Base-by-base conservation (phyloP, 2,888 invertebrate genomes). In the Meandrusa payeni region DNA sequence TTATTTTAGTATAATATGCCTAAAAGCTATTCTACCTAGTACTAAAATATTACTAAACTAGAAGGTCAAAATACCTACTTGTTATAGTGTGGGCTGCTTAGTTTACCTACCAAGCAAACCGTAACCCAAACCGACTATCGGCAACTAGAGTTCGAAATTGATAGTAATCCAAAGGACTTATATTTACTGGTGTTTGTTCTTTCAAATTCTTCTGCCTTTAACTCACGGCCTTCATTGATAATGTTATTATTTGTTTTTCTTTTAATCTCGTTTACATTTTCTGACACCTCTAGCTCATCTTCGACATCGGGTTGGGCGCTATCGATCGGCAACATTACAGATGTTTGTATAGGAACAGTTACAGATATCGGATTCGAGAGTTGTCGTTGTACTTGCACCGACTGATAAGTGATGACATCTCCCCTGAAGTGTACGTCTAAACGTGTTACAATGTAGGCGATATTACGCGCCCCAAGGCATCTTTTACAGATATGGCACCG, bases 181-280 rank as follows among this genome's bases (percentile, higher is more conserved):
- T 43, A 2, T 19, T 33, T 22, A 45, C 36, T n/a, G 29, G 26
- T 12, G 47, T 27, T 48, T 47, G 27, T 41, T 59, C 51, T n/a
- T 50, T 43, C 3, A 59, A 59, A 61, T 46, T 60, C 58, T 50
- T 63, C 64, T 47, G 58, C 52, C 48, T 51, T 57, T 27, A 31
- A n/a, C 38, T 59, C 54, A 46, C 52, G 41, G 33, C 13, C 39
- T 9, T 45, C 52, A 45, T 62, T 61, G 0, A 58, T 55, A 42
- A 59, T 61, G 45, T 61, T 59, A 29, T 51, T 46, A n/a, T 36
- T 46, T 20, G 58, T 61, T 36, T 57, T 57, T 2, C 51, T 23
- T 12, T 20, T 46, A 34, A 43, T 45, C 23, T 42, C 44, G 28
- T 46, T 47, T 32, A 42, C 23, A 28, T 47, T 47, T 41, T 33